Conservation (phyloP, 2,113 vertebrate genomes). For the Microcebus murinus region DNA sequence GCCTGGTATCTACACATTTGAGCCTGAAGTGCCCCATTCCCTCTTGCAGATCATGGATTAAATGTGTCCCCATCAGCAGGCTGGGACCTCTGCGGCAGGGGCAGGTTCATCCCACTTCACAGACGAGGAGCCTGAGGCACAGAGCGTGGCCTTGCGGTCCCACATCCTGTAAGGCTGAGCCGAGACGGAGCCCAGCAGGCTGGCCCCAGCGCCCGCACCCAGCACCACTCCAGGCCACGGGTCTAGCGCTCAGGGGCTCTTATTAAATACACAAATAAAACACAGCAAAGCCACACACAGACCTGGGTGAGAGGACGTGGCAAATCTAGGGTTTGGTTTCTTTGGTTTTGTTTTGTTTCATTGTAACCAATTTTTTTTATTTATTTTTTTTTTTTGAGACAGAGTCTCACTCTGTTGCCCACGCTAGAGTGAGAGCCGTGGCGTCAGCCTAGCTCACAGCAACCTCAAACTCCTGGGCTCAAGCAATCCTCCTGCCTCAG, state of each 20-base stretch:
- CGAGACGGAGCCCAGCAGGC: background rate
- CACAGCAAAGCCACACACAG: background rate
- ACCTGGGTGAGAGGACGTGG: background rate
- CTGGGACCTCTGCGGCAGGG: background rate
- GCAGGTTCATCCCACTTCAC: background rate
- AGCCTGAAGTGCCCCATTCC: background rate
- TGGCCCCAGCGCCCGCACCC: background rate
- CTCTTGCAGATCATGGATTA: background rate
- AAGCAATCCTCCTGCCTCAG: too few relatives aligned
- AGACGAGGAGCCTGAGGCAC: background rate
- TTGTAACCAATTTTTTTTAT: background rate
- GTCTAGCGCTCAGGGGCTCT: background rate
- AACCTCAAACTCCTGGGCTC: too few relatives aligned
- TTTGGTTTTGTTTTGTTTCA: background rate
- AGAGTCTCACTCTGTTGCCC: too few relatives aligned
- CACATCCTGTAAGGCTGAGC: background rate
- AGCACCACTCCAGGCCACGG: rapidly evolving
- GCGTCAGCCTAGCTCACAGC: too few relatives aligned
- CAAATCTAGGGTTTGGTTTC: background rate
- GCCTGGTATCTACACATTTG: background rate
- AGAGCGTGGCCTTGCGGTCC: background rate
- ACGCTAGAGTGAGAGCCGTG: too few relatives aligned
- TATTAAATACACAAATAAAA: background rate
- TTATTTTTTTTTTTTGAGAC: too few relatives aligned
- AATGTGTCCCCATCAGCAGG: rapidly evolving